phyloP scores from a whole-genome alignment of 2,113 vertebrate genomes.

The Sphyrna mokarran region DNA sequence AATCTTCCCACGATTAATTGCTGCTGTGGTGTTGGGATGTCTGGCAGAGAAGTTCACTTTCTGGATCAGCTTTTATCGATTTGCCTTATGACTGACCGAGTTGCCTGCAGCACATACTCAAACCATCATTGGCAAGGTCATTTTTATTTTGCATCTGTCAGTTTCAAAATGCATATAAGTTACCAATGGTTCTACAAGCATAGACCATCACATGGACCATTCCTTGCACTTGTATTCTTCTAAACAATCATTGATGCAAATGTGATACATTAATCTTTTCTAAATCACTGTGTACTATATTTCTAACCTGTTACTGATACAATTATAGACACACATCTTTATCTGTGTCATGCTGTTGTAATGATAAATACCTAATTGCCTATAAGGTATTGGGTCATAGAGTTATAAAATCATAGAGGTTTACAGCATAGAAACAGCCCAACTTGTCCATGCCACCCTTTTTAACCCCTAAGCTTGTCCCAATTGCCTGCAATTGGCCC shows the following conservation, averaged over 20 bases:
- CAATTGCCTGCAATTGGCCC: too few species aligned
- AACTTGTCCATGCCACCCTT: too few species aligned
- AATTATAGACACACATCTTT: too few species aligned
- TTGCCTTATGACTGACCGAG: background rate
- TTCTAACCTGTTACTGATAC: background rate
- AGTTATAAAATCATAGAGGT: too few species aligned
- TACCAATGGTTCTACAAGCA: background rate
- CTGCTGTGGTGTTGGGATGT: background rate
- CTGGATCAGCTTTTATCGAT: background rate
- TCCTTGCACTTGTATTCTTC: background rate
- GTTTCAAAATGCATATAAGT: background rate
- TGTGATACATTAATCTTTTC: background rate
- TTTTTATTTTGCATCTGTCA: background rate
- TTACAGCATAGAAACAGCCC: too few species aligned
- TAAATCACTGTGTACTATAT: background rate
- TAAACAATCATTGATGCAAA: background rate
- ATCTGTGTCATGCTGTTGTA: background rate
- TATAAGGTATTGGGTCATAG: too few species aligned
- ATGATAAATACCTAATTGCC: too few species aligned
- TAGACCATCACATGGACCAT: background rate
- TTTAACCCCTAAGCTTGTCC: too few species aligned
- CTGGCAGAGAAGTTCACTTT: background rate
- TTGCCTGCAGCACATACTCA: background rate
- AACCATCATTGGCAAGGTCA: too few species aligned
- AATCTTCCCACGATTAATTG: background rate